phyloP scores from a whole-genome alignment of 2,797 vertebrate species.

The Gouania willdenowi region DNA sequence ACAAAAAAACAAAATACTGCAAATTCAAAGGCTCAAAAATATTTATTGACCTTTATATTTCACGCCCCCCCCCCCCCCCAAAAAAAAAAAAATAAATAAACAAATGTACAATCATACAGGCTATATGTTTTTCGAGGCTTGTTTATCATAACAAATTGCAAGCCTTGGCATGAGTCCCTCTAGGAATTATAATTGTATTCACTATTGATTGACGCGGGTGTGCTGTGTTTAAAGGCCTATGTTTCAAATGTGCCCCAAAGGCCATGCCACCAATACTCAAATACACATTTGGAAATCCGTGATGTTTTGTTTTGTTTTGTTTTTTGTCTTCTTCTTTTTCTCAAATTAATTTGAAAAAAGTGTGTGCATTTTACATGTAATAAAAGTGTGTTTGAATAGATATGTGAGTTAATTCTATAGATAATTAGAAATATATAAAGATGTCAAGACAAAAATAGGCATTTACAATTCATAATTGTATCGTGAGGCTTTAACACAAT shows the following conservation, averaged over 20 bases:
- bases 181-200: slow-evolving; percentile 71
- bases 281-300: slow-evolving; percentile 26
- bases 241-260: slow-evolving; percentile 53
- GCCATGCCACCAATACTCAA: slow-evolving; percentile 41
- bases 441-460: background rate
- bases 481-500: slow-evolving; percentile 12
- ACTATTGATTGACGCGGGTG: slow-evolving; percentile 61
- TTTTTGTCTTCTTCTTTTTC: background rate
- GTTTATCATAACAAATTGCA: slow-evolving; percentile 55
- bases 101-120: too few species aligned
- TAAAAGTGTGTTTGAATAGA: too few species aligned
- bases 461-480: slow-evolving; percentile 17
- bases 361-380: too few species aligned
- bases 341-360: too few species aligned
- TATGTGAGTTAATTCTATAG: too few species aligned
- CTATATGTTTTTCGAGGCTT: slow-evolving; percentile 26
- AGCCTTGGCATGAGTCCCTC: slow-evolving; percentile 42
- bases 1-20: too few species aligned
- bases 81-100: background rate
- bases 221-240: slow-evolving; percentile 58
- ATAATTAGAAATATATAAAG: too few species aligned
- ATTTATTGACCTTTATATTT: too few species aligned
- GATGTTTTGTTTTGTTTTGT: background rate
- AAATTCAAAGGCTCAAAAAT: too few species aligned
- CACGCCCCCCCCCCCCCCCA: too few species aligned